Evolutionary conservation across 2,888 invertebrate genomes (phyloP), one percentile per base, ranked within the genome.

Genomic region (Halocaridina rubra): DNA sequence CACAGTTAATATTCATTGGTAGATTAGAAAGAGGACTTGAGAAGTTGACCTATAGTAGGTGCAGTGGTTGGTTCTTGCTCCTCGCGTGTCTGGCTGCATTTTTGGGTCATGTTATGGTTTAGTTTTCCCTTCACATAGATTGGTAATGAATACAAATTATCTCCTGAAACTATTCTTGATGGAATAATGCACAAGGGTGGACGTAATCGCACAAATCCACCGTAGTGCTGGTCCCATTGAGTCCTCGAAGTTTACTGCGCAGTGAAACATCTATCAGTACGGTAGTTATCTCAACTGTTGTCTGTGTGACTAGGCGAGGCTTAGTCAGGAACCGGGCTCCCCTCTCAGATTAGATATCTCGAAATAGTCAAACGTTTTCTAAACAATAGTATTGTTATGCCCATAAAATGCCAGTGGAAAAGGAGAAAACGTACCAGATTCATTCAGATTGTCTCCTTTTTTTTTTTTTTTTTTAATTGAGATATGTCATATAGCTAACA

Each of bases 21-120:
- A 82, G 77, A n/a, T 4, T 53, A 53, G 53, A 53, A 19, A 19
- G 19, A 19, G 53, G 19, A n/a, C 7, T 53, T 16, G 19, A 53
- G 53, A n/a, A 53, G n/a, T 53, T 5, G 53, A n/a, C n/a, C n/a
- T 53, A 19, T 16, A 53, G 53, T n/a, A 2, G 53, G 71, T 69
- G 59, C 77, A 71, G 64, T 61, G 78, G 33, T 39, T 76, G 69
- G 71, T 33, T 29, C 61, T 72, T 82, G 78, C 78, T 77, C 39
- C 71, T 27, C 27, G 57, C 78, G 82, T 82, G 77, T 82, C 72
- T 82, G 82, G 78, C 82, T 82, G 77, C 82, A 78, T 82, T 77
- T 82, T 77, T 81, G 81, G 81, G 77, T 82, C 82, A 61, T 77
- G 82, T 61, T n/a, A 84, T 80, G 84, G 80, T 85, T 80, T 80